These are phyloP conservation scores for Antigone vipio DNA, from an alignment of 2,113 vertebrate genomes.

Conservation along the genomic window DNA sequence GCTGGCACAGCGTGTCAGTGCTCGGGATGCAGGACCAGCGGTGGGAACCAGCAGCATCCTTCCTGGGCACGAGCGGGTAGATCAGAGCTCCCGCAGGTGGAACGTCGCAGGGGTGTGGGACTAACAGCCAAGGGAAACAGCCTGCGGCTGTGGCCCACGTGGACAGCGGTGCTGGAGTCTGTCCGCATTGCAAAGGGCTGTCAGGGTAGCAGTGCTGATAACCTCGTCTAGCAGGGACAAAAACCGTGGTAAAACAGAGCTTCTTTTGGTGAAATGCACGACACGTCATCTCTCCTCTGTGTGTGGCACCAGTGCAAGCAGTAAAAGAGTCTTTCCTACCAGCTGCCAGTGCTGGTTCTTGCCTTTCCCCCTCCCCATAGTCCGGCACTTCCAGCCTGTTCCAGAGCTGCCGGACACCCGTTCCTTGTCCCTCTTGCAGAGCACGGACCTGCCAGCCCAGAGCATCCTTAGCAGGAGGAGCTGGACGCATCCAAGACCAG, in stretches of 20 bases:
- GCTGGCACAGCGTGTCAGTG: background rate
- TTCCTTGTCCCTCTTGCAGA: background rate
- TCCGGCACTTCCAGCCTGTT: background rate
- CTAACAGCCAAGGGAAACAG: background rate
- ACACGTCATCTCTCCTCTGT: background rate
- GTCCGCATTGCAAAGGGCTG: background rate
- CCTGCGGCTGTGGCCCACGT: background rate
- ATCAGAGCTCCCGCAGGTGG: fast-evolving
- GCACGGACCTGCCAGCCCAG: background rate
- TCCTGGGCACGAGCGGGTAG: background rate
- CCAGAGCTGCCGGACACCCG: background rate
- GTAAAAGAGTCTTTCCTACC: background rate
- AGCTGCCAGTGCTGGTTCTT: background rate
- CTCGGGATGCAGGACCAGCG: background rate
- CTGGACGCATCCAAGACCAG: background rate
- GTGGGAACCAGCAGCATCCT: background rate
- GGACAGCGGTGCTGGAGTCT: background rate
- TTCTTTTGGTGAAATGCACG: background rate
- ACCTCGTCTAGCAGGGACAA: background rate
- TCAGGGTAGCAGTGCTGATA: background rate
- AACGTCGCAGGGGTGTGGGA: background rate
- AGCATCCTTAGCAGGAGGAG: background rate
- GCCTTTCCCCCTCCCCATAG: background rate
- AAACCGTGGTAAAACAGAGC: background rate
- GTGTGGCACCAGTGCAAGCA: background rate